A percentile compares a stretch with the other conserved stretches of the same genome.
These are phyloP conservation scores for Speoplatyrhinus poulsoni DNA, from an alignment of 2,113 vertebrate species.

Conservation along the genomic window DNA sequence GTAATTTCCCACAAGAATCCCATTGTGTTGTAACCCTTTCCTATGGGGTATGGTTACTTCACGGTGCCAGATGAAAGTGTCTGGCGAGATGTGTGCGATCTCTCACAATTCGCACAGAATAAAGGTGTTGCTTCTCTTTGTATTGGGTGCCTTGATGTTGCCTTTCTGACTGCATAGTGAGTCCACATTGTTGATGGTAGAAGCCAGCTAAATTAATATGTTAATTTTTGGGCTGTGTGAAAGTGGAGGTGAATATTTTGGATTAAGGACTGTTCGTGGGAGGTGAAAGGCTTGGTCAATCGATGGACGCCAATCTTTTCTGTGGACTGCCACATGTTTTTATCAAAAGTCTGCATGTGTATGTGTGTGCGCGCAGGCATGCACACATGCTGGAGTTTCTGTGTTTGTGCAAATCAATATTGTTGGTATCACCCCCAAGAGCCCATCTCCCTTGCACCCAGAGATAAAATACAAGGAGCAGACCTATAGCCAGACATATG, in stretches of 20 bases:
- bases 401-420: conserved; percentile 50
- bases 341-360: conserved; percentile 3
- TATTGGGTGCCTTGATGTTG: not conserved
- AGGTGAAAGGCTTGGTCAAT: conserved; percentile 7
- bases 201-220: conserved; percentile 10
- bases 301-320: conserved; percentile 1
- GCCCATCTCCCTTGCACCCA: conserved; percentile 36
- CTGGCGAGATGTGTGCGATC: conserved; percentile 40
- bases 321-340: conserved; percentile 24
- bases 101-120: conserved; percentile 21
- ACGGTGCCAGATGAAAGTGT: conserved; percentile 25
- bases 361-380: conserved; percentile 11
- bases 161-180: conserved; percentile 32
- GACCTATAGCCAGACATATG: conserved; percentile 58
- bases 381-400: not conserved
- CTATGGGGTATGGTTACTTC: conserved; percentile 34
- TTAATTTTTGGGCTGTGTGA: conserved; percentile 9
- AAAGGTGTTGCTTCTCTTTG: conserved; percentile 25
- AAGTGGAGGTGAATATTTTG: conserved; percentile 27
- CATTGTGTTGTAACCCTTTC: conserved; percentile 22
- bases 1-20: conserved; percentile 17
- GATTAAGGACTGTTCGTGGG: conserved; percentile 29
- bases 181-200: not conserved
- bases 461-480: conserved; percentile 58
- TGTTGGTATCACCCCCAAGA: conserved; percentile 46